Percentiles rank a stretch among this genome's conserved stretches.
Conservation (phyloP, 2,888 invertebrate genomes). For the Druceiella hillmani region DNA sequence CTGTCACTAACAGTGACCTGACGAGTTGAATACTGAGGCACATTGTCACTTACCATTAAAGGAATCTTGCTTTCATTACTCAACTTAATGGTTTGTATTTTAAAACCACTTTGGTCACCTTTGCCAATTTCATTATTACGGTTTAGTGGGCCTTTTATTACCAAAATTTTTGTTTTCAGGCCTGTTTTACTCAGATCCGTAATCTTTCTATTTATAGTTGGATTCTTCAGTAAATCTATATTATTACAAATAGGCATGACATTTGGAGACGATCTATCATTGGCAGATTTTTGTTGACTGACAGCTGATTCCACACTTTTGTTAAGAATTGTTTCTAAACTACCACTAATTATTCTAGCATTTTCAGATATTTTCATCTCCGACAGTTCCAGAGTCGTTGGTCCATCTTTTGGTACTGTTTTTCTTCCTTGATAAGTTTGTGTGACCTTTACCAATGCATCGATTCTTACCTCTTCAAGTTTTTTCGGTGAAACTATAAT, state of each 20-base stretch:
- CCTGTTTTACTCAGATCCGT: constrained; percentile 42
- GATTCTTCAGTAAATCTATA: constrained; percentile 42
- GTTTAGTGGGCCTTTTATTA: constrained; percentile 45
- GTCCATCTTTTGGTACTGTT: too few species aligned
- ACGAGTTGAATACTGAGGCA: too few species aligned
- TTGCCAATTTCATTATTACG: constrained; percentile 35
- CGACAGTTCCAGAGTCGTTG: too few species aligned
- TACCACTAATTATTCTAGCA: too few species aligned
- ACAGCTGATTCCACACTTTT: constrained; percentile 10
- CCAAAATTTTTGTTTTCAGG: constrained; percentile 46
- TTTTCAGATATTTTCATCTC: too few species aligned
- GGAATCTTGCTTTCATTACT: too few species aligned
- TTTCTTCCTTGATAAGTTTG: too few species aligned
- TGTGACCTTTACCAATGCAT: constrained; percentile 13
- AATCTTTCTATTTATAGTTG: constrained; percentile 42
- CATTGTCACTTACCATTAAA: too few species aligned
- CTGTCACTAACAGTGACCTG: too few species aligned
- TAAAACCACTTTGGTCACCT: constrained; percentile 32
- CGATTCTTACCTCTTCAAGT: constrained; percentile 32
- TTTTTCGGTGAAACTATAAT: constrained; percentile 31
- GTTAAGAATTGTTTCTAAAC: constrained; percentile 1
- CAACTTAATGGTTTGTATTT: constrained; percentile 67
- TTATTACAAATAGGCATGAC: constrained; percentile 38
- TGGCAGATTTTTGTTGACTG: constrained; percentile 22
- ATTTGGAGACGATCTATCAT: constrained; percentile 30